phyloP scores from a whole-genome alignment of 2,797 vertebrate species.

The Aselliscus stoliczkanus region DNA sequence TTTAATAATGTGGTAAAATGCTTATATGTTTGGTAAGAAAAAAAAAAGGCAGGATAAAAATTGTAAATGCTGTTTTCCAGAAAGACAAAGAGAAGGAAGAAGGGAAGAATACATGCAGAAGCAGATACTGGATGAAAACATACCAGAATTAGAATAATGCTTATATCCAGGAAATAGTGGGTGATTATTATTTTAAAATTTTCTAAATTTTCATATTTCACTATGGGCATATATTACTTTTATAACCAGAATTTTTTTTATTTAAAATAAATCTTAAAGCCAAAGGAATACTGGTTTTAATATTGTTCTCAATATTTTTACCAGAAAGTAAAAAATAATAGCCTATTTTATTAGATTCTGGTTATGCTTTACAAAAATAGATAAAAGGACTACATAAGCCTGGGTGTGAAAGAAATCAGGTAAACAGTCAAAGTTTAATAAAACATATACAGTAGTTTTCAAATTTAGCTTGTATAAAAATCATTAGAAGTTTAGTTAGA shows the following conservation, averaged over 20 bases:
- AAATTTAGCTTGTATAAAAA: not conserved
- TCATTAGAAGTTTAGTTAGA: not conserved
- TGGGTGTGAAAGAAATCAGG: constrained; percentile 22
- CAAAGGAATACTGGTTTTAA: constrained; percentile 28
- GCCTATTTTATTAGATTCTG: not conserved
- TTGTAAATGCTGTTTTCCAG: not conserved
- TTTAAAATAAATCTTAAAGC: constrained; percentile 19
- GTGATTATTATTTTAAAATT: not conserved
- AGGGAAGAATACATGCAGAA: not conserved
- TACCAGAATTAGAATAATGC: constrained; percentile 7
- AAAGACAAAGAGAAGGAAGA: not conserved
- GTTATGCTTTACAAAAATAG: constrained; percentile 31
- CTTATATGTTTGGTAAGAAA: not conserved
- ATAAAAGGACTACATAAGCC: constrained; percentile 3
- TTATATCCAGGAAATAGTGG: not conserved
- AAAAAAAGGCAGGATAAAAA: not conserved
- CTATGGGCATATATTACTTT: not conserved
- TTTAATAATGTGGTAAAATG: constrained; percentile 22
- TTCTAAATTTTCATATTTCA: not conserved
- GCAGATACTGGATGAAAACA: not conserved
- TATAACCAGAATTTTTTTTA: not conserved
- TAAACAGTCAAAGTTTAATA: not conserved
- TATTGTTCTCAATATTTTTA: not conserved
- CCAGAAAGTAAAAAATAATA: constrained; percentile 28
- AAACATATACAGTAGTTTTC: not conserved